These are phyloP conservation scores for Typhlichthys subterraneus DNA, from an alignment of 2,797 vertebrate species.

Conservation along the genomic window DNA sequence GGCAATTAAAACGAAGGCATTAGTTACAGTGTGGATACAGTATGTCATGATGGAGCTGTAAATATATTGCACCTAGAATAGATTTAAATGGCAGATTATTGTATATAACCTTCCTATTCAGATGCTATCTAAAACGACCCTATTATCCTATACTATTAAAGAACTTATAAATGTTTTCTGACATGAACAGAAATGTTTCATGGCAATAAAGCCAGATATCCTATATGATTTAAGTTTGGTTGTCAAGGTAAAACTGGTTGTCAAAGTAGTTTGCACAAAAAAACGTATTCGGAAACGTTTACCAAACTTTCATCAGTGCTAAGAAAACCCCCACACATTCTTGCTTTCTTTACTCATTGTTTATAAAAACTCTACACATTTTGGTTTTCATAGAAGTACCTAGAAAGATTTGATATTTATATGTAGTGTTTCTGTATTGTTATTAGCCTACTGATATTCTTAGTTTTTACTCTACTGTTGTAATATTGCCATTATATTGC, in stretches of 20 bases:
- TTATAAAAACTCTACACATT: slow-evolving; percentile 11
- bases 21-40: slow-evolving; percentile 38
- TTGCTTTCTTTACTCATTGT: slow-evolving; percentile 26
- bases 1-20: slow-evolving; percentile 49
- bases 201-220: too few species aligned
- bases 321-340: slow-evolving; percentile 46
- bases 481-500: slow-evolving; percentile 76
- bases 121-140: slow-evolving; percentile 23
- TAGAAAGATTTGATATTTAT: slow-evolving; percentile 75
- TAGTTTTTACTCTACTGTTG: slow-evolving; percentile 75
- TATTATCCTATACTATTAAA: too few species aligned
- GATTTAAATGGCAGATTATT: slow-evolving; percentile 45
- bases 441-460: slow-evolving; percentile 76
- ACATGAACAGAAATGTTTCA: slow-evolving; percentile 20
- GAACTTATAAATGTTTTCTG: slow-evolving; percentile 9
- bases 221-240: neutral
- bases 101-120: slow-evolving; percentile 27
- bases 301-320: slow-evolving; percentile 41
- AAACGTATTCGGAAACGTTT: slow-evolving; percentile 23
- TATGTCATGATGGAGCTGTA: slow-evolving; percentile 59
- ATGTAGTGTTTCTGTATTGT: slow-evolving; percentile 80
- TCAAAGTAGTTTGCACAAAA: slow-evolving; percentile 14
- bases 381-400: slow-evolving; percentile 66
- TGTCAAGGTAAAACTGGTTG: slow-evolving; percentile 13
- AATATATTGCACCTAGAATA: slow-evolving; percentile 54